phyloP scores from a whole-genome alignment of 2,888 invertebrate genomes.

The Patella caerulea region DNA sequence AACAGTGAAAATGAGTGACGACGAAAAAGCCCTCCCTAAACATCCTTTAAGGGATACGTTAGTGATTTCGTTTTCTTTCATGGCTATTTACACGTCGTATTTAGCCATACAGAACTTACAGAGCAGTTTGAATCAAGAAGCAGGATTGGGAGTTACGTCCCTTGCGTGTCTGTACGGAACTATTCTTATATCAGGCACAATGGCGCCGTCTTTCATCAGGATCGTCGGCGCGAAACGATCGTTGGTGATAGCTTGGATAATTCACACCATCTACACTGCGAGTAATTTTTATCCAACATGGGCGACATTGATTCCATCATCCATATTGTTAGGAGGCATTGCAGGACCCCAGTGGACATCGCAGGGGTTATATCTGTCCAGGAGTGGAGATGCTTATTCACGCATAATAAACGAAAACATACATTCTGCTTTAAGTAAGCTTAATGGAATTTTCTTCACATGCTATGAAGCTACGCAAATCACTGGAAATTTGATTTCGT shows the following conservation, averaged over 20 bases:
- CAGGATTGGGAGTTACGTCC: conserved; percentile 57
- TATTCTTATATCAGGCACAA: conserved; percentile 57
- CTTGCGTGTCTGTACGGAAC: conserved; percentile 61
- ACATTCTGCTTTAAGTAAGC: conserved; percentile 48
- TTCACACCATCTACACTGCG: conserved; percentile 54
- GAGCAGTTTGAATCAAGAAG: conserved; percentile 60
- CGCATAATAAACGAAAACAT: conserved; percentile 37
- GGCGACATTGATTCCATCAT: conserved; percentile 55
- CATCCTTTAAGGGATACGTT: conserved; percentile 39
- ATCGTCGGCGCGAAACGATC: conserved; percentile 56
- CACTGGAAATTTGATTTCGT: conserved; percentile 59
- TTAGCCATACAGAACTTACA: conserved; percentile 64
- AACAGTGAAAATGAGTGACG: too few species aligned
- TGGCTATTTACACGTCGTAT: conserved; percentile 61
- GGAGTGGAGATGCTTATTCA: conserved; percentile 51
- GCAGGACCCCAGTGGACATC: conserved; percentile 64
- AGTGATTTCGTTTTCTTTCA: conserved; percentile 57
- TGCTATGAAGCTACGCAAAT: conserved; percentile 57
- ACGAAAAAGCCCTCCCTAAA: not conserved
- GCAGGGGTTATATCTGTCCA: conserved; percentile 57
- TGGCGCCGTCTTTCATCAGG: conserved; percentile 54
- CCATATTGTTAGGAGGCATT: conserved; percentile 55
- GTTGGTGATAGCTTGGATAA: conserved; percentile 48
- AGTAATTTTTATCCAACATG: conserved; percentile 58
- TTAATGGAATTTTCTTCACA: conserved; percentile 60